phyloP scores from a whole-genome alignment of 35 echinoderm and acorn worm species.

The Anneissia japonica region DNA sequence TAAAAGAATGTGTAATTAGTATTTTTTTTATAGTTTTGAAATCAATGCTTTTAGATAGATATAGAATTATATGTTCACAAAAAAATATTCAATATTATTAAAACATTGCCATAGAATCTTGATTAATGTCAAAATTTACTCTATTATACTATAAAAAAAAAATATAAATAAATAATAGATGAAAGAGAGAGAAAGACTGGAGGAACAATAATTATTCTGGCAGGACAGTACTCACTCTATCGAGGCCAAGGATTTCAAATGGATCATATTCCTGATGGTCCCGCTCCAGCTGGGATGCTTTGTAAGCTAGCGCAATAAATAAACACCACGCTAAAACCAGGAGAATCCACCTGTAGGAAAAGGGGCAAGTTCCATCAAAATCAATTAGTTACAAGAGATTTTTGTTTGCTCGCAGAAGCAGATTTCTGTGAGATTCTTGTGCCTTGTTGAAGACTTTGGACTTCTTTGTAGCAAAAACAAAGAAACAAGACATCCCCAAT shows the following conservation, averaged over 20 bases:
- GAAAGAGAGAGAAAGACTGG: too few species aligned
- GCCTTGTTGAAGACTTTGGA: background rate
- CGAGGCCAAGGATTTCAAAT: slow-evolving; percentile 84
- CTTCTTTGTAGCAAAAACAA: background rate
- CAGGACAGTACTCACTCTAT: slow-evolving; percentile 64
- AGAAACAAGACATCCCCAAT: too few species aligned
- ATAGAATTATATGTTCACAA: too few species aligned
- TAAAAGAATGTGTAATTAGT: too few species aligned
- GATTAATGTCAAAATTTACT: too few species aligned
- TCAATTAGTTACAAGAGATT: background rate
- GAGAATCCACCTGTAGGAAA: slow-evolving; percentile 54
- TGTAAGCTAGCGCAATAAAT: slow-evolving; percentile 72
- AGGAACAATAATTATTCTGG: too few species aligned
- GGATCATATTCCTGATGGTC: slow-evolving; percentile 98
- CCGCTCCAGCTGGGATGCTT: slow-evolving; percentile 90
- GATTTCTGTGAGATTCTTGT: background rate
- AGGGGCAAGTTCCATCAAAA: background rate
- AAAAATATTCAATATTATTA: too few species aligned
- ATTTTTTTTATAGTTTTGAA: too few species aligned
- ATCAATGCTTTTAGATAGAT: too few species aligned
- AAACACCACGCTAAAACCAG: slow-evolving; percentile 69
- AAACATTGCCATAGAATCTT: too few species aligned
- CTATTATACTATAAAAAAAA: too few species aligned
- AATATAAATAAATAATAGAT: too few species aligned
- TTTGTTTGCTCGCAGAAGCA: background rate